phyloP scores from a whole-genome alignment of 2,888 invertebrate species.

The Andrena fulva region DNA sequence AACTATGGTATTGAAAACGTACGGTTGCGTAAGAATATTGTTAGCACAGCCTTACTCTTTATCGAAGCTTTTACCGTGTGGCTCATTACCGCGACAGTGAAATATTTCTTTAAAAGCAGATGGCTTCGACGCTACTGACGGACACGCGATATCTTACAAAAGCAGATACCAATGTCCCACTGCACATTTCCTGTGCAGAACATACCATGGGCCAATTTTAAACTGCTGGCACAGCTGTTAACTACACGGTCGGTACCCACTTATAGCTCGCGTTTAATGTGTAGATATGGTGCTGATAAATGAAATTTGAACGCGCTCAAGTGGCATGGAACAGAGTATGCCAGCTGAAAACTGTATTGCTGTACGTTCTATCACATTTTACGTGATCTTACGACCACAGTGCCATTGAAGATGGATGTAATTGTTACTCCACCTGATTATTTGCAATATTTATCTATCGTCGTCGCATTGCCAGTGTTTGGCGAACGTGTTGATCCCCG shows the following conservation, averaged over 20 bases:
- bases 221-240: constrained; percentile 69
- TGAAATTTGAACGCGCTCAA: constrained; percentile 2
- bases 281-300: constrained; percentile 24
- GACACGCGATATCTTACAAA: constrained; percentile 69
- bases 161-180: constrained; percentile 54
- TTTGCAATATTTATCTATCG: neutral
- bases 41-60: constrained; percentile 65
- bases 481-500: neutral
- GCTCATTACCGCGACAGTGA: constrained; percentile 57
- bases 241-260: constrained; percentile 34
- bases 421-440: too few species aligned
- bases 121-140: constrained; percentile 64
- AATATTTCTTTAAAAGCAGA: constrained; percentile 50
- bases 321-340: too few species aligned
- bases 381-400: neutral
- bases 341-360: neutral
- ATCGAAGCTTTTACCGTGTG: constrained; percentile 46
- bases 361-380: neutral
- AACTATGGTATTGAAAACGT: too few species aligned
- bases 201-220: constrained; percentile 72
- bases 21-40: neutral
- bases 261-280: constrained; percentile 21
- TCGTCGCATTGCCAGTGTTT: neutral
- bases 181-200: constrained; percentile 61
- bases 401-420: too few species aligned